Base-by-base conservation (phyloP, 2,888 invertebrate species). In the Leptopilina syphax region DNA sequence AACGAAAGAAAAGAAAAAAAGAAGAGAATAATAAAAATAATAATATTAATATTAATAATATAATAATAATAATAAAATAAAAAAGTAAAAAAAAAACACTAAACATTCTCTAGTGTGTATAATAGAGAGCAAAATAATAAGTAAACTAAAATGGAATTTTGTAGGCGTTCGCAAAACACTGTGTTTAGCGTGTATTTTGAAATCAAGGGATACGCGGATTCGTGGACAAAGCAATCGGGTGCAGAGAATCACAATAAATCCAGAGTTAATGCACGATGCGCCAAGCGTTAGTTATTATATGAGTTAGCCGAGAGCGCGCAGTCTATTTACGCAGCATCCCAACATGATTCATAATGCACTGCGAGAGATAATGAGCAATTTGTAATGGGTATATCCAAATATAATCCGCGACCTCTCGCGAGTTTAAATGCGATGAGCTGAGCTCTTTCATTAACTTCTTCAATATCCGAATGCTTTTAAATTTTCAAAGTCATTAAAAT, bases 241-340 rank as follows among this genome's bases (percentile, higher is more conserved):
- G 86, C 88, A 85, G 88, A 90, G 89, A 90, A 90, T 91, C 90
- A 90, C 89, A 88, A 91, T 91, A 91, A 91, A 91, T 91, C 88
- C 85, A 87, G 84, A 86, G 88, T 86, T 89, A 89, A 89, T 90
- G 89, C 89, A 87, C 86, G 86, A 84, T 84, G 82, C 84, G 78
- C 81, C 82, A 83, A 82, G 86, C 85, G 87, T 88, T 90, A 89
- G 89, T 90, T 90, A 90, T 90, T 88, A 86, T 86, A 85, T 86
- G 88, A 87, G 88, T 88, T 89, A 85, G 86, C 85, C 84, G 86
- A 86, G 82, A 87, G 84, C 87, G 84, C 86, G 84, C 82, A 86
- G 83, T 87, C 88, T 89, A 89, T 90, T 90, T 89, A 89, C 87
- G 87, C 86, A 86, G 85, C 85, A 82, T 83, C 85, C 86, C 85